Evolutionary conservation across 2,888 invertebrate genomes (phyloP), one percentile per base, ranked within the genome.

Genomic region (Erannis defoliaria): DNA sequence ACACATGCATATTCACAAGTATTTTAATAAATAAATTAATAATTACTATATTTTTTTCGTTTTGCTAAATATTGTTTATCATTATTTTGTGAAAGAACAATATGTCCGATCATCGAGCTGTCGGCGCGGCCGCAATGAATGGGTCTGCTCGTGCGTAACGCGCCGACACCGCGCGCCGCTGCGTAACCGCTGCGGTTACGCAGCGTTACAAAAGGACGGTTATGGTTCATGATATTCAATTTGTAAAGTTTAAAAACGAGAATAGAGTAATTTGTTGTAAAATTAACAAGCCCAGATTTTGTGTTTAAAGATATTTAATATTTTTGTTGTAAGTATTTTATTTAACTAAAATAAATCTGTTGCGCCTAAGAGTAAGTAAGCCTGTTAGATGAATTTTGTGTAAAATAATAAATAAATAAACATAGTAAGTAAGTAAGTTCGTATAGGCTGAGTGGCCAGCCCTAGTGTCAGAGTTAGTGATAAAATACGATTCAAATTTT

Each of bases 91-190:
- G 26, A 16, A 35, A 42, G 29, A 54, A 49, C 49, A 45, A 55
- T 46, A 38, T 5, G 26, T 14, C 18, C 12, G 38, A 31, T 45
- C 10, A 5, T 35, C 18, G 16, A 1, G 4, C 3, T 21, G 46
- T 46, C 51, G 23, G n/a, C 8, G 14, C 8, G 23, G 51, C 29
- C 43, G 51, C 37, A 51, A 58, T 38, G 18, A 49, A 8, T 60
- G 23, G 14, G 19, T 16, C 19, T 18, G 18, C 5, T 12, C 55
- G 33, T 51, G 60, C 60, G 55, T 43, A 49, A 56, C 61, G 55
- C 58, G 58, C 49, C 53, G 50, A 57, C 62, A 62, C 48, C 51
- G 62, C 64, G 35, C 55, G 37, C 9, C 49, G 56, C 60, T 55
- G 59, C 54, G 62, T 62, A 45, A 62, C 54, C 63, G 35, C 54